Percentiles rank a stretch among this genome's conserved stretches.
phyloP scores from a whole-genome alignment of 2,113 vertebrate species.

The Crotalus tigris region DNA sequence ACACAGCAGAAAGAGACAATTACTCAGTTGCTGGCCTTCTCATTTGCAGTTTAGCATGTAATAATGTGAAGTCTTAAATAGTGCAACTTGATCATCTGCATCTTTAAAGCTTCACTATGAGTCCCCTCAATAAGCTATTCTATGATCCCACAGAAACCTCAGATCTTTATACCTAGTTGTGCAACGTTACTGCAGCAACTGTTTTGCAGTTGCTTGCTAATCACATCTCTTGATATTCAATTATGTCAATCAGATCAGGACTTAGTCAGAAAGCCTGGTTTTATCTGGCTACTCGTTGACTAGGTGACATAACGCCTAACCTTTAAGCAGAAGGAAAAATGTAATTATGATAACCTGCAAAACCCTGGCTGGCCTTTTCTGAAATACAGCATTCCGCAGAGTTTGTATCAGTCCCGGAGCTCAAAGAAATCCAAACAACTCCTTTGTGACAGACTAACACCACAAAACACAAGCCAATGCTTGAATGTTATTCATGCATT shows the following conservation, averaged over 20 bases:
- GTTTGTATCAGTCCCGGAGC: constrained; percentile 13
- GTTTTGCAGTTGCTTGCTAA: background rate
- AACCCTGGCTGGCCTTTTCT: background rate
- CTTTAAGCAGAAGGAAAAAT: constrained; percentile 22
- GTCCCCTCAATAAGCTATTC: too few species aligned
- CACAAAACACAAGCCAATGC: constrained; percentile 8
- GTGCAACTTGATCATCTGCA: background rate
- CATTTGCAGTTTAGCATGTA: background rate
- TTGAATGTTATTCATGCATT: constrained; percentile 4
- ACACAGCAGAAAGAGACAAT: background rate
- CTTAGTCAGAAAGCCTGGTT: background rate
- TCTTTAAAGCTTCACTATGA: background rate
- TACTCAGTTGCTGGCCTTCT: background rate
- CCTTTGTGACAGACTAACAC: background rate
- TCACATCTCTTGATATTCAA: background rate
- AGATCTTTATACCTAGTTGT: background rate
- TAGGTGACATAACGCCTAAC: constrained; percentile 5
- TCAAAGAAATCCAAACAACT: constrained; percentile 1
- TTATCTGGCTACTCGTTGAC: constrained; percentile 2
- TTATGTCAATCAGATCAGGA: background rate
- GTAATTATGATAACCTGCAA: constrained; percentile 6
- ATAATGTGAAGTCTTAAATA: background rate
- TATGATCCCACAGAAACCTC: background rate
- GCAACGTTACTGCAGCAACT: background rate
- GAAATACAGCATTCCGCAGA: constrained; percentile 28